Percentiles rank a stretch among this genome's conserved stretches.
Evolutionary conservation across 2,797 vertebrate species (phyloP).

Genomic region (Leptatherina wallacei): DNA sequence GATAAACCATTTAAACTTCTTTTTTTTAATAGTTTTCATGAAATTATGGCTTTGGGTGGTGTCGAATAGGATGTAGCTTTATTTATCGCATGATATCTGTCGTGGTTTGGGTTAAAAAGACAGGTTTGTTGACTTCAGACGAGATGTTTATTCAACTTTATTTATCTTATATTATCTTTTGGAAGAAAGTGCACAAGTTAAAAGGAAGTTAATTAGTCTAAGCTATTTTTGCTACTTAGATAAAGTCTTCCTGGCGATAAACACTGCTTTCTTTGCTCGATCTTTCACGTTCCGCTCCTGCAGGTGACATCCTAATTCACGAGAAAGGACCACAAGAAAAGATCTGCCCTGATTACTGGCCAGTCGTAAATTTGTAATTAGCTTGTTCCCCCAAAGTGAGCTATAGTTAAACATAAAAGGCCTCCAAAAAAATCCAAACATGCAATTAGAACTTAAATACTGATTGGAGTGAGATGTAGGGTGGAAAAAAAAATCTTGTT

Average conservation of each 20-base stretch:
- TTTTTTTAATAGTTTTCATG: slow-evolving; percentile 11
- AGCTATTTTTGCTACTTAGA: not conserved
- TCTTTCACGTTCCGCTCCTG: not conserved
- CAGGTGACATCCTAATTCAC: slow-evolving; percentile 28
- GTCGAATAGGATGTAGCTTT: not conserved
- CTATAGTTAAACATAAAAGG: slow-evolving; percentile 55
- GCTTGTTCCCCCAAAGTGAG: slow-evolving; percentile 35
- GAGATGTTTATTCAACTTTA: slow-evolving; percentile 18
- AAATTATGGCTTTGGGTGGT: slow-evolving; percentile 5
- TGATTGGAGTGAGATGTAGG: slow-evolving; percentile 62
- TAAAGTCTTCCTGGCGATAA: not conserved
- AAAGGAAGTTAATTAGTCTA: not conserved
- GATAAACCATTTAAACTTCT: slow-evolving; percentile 26
- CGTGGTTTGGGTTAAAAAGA: slow-evolving; percentile 37
- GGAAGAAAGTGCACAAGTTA: no score
- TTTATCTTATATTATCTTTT: slow-evolving; percentile 7
- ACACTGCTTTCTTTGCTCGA: not conserved
- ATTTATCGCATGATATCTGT: slow-evolving; percentile 36
- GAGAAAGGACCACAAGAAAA: slow-evolving; percentile 21
- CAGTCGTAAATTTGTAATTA: slow-evolving; percentile 57
- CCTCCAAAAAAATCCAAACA: slow-evolving; percentile 39
- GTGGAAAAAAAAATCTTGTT: slow-evolving; percentile 22
- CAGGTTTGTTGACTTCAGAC: slow-evolving; percentile 19
- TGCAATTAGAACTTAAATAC: slow-evolving; percentile 64
- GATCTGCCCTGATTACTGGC: slow-evolving; percentile 22